Percentiles rank a stretch among this genome's conserved stretches.
Conservation (phyloP, 2,113 vertebrate species). For the Callorhinus ursinus region DNA sequence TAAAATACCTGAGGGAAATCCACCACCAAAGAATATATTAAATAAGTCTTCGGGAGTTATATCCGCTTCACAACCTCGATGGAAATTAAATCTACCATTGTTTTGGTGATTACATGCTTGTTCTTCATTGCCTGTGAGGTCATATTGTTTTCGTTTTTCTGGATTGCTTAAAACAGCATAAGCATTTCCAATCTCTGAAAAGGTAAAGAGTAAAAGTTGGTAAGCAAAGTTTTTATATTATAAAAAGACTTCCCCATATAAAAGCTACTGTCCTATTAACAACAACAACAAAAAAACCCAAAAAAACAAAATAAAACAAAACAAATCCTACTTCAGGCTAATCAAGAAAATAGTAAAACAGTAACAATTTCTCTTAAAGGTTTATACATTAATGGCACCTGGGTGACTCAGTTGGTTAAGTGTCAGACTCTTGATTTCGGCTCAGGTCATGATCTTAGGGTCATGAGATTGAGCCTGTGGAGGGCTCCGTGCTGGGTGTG, state of each 20-base stretch:
- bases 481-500: neutral
- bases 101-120: conserved; percentile 89
- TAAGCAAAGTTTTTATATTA: conserved; percentile 29
- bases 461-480: neutral
- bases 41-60: conserved; percentile 98
- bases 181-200: conserved; percentile 96
- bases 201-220: conserved; percentile 56
- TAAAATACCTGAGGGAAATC: conserved; percentile 94
- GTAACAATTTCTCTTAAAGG: conserved; percentile 26
- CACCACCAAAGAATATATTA: conserved; percentile 98
- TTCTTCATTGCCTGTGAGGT: conserved; percentile 94
- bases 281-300: neutral
- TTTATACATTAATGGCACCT: neutral
- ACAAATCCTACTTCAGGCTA: neutral
- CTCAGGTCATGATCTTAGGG: neutral
- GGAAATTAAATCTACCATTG: conserved; percentile 94
- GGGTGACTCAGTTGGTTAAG: neutral
- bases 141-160: conserved; percentile 96
- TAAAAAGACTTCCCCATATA: neutral
- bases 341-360: conserved; percentile 1
- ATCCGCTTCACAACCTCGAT: conserved; percentile 95
- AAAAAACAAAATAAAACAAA: neutral
- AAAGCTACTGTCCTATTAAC: neutral
- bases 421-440: neutral
- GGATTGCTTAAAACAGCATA: conserved; percentile 97